These are phyloP conservation scores for Lepilemur septentrionalis DNA, from an alignment of 2,797 vertebrate species.

Conservation along the genomic window DNA sequence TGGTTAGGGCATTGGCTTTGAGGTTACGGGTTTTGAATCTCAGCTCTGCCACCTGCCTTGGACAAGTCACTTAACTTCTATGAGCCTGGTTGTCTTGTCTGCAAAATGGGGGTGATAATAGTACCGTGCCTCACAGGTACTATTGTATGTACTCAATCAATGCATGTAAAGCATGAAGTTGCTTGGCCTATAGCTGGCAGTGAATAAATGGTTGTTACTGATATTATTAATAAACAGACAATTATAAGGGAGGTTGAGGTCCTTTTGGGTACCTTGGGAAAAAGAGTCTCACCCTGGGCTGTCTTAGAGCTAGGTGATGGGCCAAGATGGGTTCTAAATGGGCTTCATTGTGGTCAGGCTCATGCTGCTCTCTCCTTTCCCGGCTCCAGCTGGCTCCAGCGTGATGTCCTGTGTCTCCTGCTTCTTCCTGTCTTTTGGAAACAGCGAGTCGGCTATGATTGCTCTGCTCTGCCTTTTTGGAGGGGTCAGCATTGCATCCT, in stretches of 20 bases:
- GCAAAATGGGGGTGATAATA: neutral
- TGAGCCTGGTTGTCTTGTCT: neutral
- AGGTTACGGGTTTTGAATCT: neutral
- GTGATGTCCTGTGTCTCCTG: constrained; percentile 98
- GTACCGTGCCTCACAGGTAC: neutral
- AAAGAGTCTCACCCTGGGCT: neutral
- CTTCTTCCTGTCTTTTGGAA: constrained; percentile 98
- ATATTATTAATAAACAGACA: neutral
- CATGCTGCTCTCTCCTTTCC: neutral
- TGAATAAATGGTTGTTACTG: neutral
- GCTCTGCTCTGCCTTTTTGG: constrained; percentile 97
- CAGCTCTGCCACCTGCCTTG: neutral
- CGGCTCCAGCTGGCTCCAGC: constrained; percentile 93
- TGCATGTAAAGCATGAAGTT: neutral
- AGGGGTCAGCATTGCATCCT: constrained; percentile 97
- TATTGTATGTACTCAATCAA: too few species aligned
- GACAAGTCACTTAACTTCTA: neutral
- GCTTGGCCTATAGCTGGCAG: neutral
- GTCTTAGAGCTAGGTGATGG: too few species aligned
- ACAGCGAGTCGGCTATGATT: constrained; percentile 98
- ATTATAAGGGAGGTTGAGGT: neutral
- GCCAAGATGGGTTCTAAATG: neutral
- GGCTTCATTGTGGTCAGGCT: rapidly evolving
- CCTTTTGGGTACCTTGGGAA: neutral
- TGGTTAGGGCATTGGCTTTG: neutral